Conservation (phyloP, 2,888 invertebrate genomes). For the Hypselothyrea guttata region DNA sequence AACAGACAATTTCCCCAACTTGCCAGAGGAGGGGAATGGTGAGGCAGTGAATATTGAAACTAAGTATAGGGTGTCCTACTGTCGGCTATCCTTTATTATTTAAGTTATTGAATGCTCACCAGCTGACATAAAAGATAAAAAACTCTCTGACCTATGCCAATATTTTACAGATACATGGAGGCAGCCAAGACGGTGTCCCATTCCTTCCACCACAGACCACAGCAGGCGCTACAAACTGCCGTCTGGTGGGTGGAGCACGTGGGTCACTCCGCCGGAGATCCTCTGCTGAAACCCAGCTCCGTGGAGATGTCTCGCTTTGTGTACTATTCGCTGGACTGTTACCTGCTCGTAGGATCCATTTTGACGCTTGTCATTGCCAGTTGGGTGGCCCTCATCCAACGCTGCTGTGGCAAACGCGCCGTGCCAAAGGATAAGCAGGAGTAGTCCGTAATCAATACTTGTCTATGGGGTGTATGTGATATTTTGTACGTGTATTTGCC, state of each 20-base stretch:
- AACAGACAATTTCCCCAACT: too few species aligned
- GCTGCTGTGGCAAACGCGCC: constrained; percentile 41
- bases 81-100: too few species aligned
- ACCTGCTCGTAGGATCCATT: constrained; percentile 59
- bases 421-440: constrained; percentile 55
- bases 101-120: too few species aligned
- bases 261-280: constrained; percentile 84
- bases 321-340: constrained; percentile 80
- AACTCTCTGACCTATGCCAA: too few species aligned
- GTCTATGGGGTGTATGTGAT: constrained; percentile 58
- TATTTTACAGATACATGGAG: constrained; percentile 66
- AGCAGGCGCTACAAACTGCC: constrained; percentile 85
- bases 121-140: too few species aligned
- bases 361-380: constrained; percentile 52
- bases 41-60: too few species aligned
- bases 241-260: constrained; percentile 88
- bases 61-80: too few species aligned
- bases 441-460: constrained; percentile 29
- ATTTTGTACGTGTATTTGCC: constrained; percentile 45
- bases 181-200: constrained; percentile 83
- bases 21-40: too few species aligned
- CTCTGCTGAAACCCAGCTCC: constrained; percentile 83
- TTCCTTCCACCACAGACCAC: constrained; percentile 84
- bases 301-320: constrained; percentile 76
- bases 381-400: constrained; percentile 66